Conservation (phyloP, 2,888 invertebrate genomes). For the Aleiodes leptofemur region DNA sequence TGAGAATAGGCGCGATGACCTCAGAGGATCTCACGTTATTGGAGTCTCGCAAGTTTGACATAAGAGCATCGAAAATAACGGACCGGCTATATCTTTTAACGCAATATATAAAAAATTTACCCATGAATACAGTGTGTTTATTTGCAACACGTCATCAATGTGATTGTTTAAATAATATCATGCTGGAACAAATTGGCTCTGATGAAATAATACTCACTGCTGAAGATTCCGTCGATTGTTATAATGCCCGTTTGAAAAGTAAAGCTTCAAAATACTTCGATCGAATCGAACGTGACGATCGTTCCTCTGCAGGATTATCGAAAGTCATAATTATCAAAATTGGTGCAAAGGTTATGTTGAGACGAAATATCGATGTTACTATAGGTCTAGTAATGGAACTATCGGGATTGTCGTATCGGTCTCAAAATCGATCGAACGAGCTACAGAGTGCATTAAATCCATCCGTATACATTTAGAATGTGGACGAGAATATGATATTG, state of each 20-base stretch:
- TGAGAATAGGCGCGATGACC: constrained; percentile 18
- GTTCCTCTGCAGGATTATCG: no score
- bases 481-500: neutral
- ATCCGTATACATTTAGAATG: neutral
- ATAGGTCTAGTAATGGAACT: constrained; percentile 25
- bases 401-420: constrained; percentile 9
- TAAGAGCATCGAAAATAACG: neutral
- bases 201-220: constrained; percentile 35
- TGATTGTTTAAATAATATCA: constrained; percentile 15
- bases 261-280: no score
- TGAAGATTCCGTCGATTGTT: constrained; percentile 1
- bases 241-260: no score
- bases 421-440: constrained; percentile 28
- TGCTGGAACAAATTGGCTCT: constrained; percentile 10
- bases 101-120: no score
- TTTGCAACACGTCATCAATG: neutral
- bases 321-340: constrained; percentile 32
- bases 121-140: constrained; percentile 19
- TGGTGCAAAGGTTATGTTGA: no score
- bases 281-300: no score
- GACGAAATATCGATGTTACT: neutral
- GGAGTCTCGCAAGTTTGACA: neutral
- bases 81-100: neutral
- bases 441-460: no score
- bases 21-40: constrained; percentile 17